These are phyloP conservation scores for Macroramphosus scolopax DNA, from an alignment of 2,797 vertebrate species.

Conservation along the genomic window DNA sequence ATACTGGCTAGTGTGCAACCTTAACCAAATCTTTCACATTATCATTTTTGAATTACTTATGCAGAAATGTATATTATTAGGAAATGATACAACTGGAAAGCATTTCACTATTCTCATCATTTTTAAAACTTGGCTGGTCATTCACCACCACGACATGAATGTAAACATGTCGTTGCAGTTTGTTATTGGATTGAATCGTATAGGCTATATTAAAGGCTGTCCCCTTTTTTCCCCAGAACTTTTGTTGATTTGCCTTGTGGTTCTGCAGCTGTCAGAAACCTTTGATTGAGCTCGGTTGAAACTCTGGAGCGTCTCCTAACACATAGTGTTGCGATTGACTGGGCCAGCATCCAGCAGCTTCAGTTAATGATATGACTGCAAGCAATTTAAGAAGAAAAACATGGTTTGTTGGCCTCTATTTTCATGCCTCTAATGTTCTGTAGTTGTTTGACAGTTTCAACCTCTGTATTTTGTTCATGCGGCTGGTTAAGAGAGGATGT, in stretches of 20 bases:
- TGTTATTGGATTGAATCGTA: neutral
- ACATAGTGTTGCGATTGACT: conserved; percentile 22
- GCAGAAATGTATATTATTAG: neutral
- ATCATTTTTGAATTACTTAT: too few species aligned
- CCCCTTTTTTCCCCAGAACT: conserved; percentile 21
- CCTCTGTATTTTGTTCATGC: conserved; percentile 22
- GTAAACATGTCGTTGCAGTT: neutral
- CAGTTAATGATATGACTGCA: conserved; percentile 44
- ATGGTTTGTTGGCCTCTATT: conserved; percentile 24
- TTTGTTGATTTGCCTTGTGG: conserved; percentile 32
- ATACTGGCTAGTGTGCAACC: conserved; percentile 3
- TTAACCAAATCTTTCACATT: neutral
- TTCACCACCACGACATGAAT: too few species aligned
- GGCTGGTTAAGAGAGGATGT: conserved; percentile 10
- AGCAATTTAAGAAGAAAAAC: conserved; percentile 23
- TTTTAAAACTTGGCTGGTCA: too few species aligned
- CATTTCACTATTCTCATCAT: neutral
- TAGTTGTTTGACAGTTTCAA: conserved; percentile 28
- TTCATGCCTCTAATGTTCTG: conserved; percentile 24
- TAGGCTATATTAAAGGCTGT: conserved; percentile 17
- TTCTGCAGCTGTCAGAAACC: conserved; percentile 42
- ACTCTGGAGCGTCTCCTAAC: conserved; percentile 27
- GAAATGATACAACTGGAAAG: neutral
- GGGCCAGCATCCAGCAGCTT: conserved; percentile 35
- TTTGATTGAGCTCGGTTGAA: conserved; percentile 37